phyloP scores from a whole-genome alignment of 2,888 invertebrate species.

The Netelia fuscicornis region DNA sequence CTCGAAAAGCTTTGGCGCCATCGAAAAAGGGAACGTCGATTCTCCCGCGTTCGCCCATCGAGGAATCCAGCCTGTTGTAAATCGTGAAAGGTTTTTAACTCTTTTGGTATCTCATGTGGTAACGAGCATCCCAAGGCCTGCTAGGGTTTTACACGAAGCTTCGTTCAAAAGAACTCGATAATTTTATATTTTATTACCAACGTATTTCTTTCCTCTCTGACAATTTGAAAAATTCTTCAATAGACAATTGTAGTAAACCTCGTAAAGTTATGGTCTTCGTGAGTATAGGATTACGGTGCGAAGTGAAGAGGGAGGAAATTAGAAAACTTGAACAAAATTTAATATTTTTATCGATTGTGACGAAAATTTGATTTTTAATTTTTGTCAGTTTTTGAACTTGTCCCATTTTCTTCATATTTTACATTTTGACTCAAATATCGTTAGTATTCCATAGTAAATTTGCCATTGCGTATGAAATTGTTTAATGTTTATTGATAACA shows the following conservation, averaged over 20 bases:
- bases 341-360: no score
- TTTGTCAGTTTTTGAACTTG: no score
- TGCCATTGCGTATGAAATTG: no score
- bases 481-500: no score
- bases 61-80: constrained; percentile 38
- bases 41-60: constrained; percentile 27
- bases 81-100: constrained; percentile 39
- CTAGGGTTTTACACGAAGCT: constrained; percentile 6
- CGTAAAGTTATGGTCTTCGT: no score
- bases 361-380: no score
- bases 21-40: constrained; percentile 44
- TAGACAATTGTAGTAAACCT: constrained; percentile 17
- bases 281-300: no score
- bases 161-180: constrained; percentile 12
- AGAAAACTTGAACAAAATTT: no score
- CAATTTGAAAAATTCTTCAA: background rate
- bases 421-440: no score
- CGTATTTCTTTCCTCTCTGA: background rate
- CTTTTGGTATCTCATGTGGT: constrained; percentile 25
- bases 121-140: constrained; percentile 17
- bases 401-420: no score
- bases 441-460: no score
- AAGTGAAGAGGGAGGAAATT: no score
- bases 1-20: constrained; percentile 59
- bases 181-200: constrained; percentile 12